Evolutionary conservation across 2,797 vertebrate genomes (phyloP).

Genomic region (Potorous gilbertii): DNA sequence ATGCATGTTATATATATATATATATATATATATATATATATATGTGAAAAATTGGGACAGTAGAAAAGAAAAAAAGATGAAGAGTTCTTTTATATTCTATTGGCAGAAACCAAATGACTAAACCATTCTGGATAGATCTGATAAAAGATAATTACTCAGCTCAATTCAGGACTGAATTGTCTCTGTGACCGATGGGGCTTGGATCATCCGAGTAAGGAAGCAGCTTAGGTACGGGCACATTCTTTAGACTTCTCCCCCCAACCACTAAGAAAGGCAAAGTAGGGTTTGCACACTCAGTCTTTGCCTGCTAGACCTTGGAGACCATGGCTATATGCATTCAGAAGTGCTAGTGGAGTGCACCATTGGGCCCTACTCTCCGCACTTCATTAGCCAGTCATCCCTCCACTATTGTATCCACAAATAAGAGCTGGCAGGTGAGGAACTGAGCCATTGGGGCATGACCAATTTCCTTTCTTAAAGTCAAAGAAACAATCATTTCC

Average conservation of each 20-base stretch:
- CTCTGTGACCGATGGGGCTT: slow-evolving; percentile 1
- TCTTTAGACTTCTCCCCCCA: neutral
- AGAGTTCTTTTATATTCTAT: slow-evolving; percentile 32
- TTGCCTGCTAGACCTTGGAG: neutral
- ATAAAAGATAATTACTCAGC: slow-evolving; percentile 50
- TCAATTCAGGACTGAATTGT: slow-evolving; percentile 47
- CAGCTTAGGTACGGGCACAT: neutral
- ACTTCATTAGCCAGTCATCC: neutral
- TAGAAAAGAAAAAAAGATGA: slow-evolving; percentile 6
- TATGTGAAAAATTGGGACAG: neutral
- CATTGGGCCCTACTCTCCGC: neutral
- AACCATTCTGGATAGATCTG: slow-evolving; percentile 53
- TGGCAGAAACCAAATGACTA: slow-evolving; percentile 45
- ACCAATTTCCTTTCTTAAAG: neutral
- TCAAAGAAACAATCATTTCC: neutral
- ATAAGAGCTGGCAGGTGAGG: neutral
- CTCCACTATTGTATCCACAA: neutral
- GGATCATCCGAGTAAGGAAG: neutral
- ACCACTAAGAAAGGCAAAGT: neutral
- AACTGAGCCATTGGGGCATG: neutral
- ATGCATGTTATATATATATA: neutral
- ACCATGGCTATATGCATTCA: neutral
- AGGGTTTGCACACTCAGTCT: neutral
- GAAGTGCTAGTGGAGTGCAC: neutral
- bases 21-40: neutral